phyloP scores from a whole-genome alignment of 2,888 invertebrate species.

The Rosalia funebris region DNA sequence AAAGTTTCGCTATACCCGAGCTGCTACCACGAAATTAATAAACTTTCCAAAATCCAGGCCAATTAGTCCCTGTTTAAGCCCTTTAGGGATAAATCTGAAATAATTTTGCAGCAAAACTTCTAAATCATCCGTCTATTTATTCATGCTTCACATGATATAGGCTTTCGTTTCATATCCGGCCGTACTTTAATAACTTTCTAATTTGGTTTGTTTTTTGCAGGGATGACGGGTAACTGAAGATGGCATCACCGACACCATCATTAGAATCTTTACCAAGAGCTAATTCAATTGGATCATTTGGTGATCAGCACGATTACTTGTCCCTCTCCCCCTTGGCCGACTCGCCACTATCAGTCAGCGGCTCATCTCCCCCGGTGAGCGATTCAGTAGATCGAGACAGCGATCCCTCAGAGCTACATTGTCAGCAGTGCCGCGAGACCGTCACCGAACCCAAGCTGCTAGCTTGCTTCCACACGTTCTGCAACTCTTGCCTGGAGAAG shows the following conservation, averaged over 20 bases:
- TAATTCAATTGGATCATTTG: constrained; percentile 89
- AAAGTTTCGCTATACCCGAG: not conserved
- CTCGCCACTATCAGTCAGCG: constrained; percentile 84
- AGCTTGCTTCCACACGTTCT: constrained; percentile 86
- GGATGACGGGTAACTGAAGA: constrained; percentile 91
- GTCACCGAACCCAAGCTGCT: constrained; percentile 80
- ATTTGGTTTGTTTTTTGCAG: constrained; percentile 69
- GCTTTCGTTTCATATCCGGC: not conserved
- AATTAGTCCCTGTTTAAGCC: constrained; percentile 4
- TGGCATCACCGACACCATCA: constrained; percentile 93
- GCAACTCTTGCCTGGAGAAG: constrained; percentile 83
- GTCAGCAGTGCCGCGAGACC: constrained; percentile 80
- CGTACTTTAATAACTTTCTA: not conserved
- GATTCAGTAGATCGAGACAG: constrained; percentile 80
- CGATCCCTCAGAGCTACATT: constrained; percentile 61
- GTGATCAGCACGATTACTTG: constrained; percentile 82
- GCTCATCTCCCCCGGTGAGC: constrained; percentile 89
- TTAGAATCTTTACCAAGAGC: constrained; percentile 91
- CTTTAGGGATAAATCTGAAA: not conserved
- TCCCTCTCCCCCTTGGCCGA: constrained; percentile 69
- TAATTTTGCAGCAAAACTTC: not conserved
- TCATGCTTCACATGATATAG: not conserved
- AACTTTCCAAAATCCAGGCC: not conserved
- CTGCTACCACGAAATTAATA: constrained; percentile 11
- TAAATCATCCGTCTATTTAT: not conserved